Conservation (phyloP, 2,888 invertebrate genomes). For the Pyrocoelia pectoralis region DNA sequence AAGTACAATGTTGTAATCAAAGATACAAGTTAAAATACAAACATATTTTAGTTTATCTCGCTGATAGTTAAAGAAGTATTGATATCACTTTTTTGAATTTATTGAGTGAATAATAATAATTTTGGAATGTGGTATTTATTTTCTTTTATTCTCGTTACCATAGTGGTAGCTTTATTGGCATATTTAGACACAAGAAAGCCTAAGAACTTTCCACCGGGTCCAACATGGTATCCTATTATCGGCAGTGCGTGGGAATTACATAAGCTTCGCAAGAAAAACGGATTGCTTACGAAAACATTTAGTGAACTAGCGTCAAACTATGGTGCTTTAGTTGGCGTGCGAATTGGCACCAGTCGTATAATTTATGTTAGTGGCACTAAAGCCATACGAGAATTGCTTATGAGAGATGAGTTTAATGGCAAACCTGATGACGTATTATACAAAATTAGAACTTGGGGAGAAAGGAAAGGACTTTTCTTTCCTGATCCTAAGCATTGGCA, state of each 20-base stretch:
- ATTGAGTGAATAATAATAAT: too few relatives aligned
- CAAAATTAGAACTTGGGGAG: slow-evolving; percentile 78
- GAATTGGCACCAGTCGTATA: slow-evolving; percentile 78
- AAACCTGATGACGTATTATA: slow-evolving; percentile 81
- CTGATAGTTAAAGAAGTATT: too few relatives aligned
- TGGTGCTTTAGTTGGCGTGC: slow-evolving; percentile 73
- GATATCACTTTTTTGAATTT: too few relatives aligned
- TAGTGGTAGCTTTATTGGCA: slow-evolving; percentile 69
- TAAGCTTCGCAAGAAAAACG: slow-evolving; percentile 70
- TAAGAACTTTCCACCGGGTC: slow-evolving; percentile 81
- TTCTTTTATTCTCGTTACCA: too few relatives aligned
- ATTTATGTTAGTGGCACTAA: slow-evolving; percentile 75
- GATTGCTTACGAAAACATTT: slow-evolving; percentile 74
- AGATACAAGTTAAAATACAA: too few relatives aligned
- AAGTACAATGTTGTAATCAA: too few relatives aligned
- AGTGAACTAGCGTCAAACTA: slow-evolving; percentile 69
- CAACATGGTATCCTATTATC: slow-evolving; percentile 81
- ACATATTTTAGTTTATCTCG: too few relatives aligned
- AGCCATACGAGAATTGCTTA: slow-evolving; percentile 76
- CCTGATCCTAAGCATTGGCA: slow-evolving; percentile 71
- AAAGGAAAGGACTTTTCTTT: slow-evolving; percentile 72
- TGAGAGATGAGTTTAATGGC: slow-evolving; percentile 79
- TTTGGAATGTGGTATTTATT: too few relatives aligned
- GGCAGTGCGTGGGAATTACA: slow-evolving; percentile 75
- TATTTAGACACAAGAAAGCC: slow-evolving; percentile 77